Percentiles rank a stretch among this genome's conserved stretches.
phyloP scores from a whole-genome alignment of 2,113 vertebrate genomes.

The Dicentrarchus labrax region DNA sequence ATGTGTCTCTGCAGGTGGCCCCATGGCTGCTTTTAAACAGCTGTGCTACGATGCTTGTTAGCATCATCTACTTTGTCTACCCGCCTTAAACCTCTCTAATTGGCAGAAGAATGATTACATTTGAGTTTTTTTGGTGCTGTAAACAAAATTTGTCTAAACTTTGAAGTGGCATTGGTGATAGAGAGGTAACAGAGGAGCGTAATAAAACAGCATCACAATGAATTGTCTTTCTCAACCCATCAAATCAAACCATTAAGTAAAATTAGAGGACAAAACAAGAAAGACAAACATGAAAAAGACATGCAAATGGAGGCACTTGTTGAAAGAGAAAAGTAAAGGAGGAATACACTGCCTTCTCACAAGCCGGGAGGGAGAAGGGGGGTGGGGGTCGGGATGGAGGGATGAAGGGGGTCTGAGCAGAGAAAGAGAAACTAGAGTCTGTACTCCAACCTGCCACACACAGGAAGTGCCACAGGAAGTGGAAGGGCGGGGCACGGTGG shows the following conservation, averaged over 20 bases:
- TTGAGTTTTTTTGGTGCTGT: conserved; percentile 29
- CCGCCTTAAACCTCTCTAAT: conserved; percentile 61
- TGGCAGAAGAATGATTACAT: conserved; percentile 61
- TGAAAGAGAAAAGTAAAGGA: conserved; percentile 45
- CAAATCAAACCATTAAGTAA: conserved; percentile 47
- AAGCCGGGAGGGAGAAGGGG: conserved; percentile 61
- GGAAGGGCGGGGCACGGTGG: conserved; percentile 73
- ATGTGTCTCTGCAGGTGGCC: conserved; percentile 69
- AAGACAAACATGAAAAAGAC: conserved; percentile 50
- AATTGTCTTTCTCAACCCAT: conserved; percentile 32
- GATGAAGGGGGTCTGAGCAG: conserved; percentile 73
- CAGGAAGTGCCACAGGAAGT: conserved; percentile 83
- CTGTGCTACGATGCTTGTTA: conserved; percentile 58
- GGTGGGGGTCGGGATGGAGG: conserved; percentile 48
- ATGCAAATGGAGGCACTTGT: conserved; percentile 71
- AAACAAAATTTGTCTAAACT: conserved; percentile 55
- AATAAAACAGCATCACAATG: conserved; percentile 34
- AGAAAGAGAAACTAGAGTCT: conserved; percentile 72
- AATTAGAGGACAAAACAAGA: conserved; percentile 48
- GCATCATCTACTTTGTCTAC: conserved; percentile 46
- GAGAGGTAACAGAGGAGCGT: conserved; percentile 65
- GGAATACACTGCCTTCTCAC: conserved; percentile 83
- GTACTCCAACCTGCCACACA: conserved; percentile 84
- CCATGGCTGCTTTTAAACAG: conserved; percentile 71
- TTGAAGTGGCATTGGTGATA: conserved; percentile 61